Evolutionary conservation across 2,797 vertebrate genomes (phyloP).

Genomic region (Pteropus rufus): DNA sequence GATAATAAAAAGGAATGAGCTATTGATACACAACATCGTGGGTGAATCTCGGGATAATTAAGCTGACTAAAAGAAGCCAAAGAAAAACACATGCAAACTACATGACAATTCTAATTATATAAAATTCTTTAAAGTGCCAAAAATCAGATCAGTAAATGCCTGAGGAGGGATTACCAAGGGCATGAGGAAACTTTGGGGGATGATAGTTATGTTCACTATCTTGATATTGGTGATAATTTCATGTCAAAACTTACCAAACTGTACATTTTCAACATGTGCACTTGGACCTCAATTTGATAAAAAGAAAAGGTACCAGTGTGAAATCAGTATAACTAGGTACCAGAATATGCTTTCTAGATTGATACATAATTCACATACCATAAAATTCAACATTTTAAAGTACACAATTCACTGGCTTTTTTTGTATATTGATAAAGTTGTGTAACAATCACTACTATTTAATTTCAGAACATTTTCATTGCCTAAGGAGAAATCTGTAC

Average conservation of each 20-base stretch:
- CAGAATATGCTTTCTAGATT: background rate
- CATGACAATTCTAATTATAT: background rate
- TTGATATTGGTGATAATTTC: background rate
- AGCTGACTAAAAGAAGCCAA: background rate
- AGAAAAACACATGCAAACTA: background rate
- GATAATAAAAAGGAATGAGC: background rate
- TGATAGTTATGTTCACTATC: background rate
- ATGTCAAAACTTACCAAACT: background rate
- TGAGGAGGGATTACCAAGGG: background rate
- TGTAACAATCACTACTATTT: background rate
- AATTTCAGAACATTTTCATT: background rate
- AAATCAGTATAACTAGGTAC: background rate
- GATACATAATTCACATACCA: background rate
- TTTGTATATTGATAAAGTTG: background rate
- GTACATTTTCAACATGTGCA: background rate
- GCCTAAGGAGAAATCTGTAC: background rate
- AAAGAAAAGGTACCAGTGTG: background rate
- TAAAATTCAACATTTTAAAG: background rate
- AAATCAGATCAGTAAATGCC: background rate
- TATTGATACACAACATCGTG: background rate
- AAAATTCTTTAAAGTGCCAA: background rate
- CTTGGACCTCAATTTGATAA: background rate
- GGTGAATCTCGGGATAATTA: background rate
- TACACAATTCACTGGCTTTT: background rate
- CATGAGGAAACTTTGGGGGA: background rate